A percentile compares a stretch with the other conserved stretches of the same genome.
Evolutionary conservation across 2,113 vertebrate genomes (phyloP).

Genomic region (Baryphthengus martii): DNA sequence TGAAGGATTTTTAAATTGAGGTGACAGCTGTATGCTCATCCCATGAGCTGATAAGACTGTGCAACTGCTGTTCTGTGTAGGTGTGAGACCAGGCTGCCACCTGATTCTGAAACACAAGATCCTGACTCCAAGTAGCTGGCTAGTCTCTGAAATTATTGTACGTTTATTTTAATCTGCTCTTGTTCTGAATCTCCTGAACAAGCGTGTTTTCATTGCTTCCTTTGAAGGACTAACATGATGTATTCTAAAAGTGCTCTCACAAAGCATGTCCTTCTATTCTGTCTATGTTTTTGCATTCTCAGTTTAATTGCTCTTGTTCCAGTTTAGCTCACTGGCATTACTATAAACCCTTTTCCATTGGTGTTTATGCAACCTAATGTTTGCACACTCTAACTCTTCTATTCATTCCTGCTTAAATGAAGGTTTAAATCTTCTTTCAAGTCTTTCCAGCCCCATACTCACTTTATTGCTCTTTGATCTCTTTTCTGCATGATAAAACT

Average conservation of each 20-base stretch:
- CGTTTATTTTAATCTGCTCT: neutral
- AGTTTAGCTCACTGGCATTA: constrained; percentile 21
- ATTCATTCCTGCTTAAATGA: constrained; percentile 25
- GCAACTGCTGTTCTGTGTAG: neutral
- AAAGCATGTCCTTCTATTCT: constrained; percentile 5
- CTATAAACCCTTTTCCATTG: constrained; percentile 17
- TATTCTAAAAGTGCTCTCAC: neutral
- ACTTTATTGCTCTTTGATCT: constrained; percentile 50
- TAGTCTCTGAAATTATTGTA: neutral
- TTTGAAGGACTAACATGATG: constrained; percentile 4
- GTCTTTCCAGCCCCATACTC: constrained; percentile 35
- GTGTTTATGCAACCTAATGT: constrained; percentile 35
- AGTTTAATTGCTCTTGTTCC: constrained; percentile 27
- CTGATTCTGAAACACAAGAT: neutral
- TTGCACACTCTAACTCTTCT: constrained; percentile 36
- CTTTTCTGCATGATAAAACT: constrained; percentile 37
- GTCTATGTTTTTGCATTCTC: constrained; percentile 11
- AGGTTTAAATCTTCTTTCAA: constrained; percentile 35
- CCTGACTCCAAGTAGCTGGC: neutral
- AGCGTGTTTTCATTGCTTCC: neutral
- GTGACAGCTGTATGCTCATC: neutral
- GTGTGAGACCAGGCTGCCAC: neutral
- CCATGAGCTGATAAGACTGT: neutral
- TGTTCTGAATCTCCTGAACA: neutral
- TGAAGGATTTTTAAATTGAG: neutral